Evolutionary conservation across 2,797 vertebrate genomes (phyloP).

Genomic region (Falco concolor): DNA sequence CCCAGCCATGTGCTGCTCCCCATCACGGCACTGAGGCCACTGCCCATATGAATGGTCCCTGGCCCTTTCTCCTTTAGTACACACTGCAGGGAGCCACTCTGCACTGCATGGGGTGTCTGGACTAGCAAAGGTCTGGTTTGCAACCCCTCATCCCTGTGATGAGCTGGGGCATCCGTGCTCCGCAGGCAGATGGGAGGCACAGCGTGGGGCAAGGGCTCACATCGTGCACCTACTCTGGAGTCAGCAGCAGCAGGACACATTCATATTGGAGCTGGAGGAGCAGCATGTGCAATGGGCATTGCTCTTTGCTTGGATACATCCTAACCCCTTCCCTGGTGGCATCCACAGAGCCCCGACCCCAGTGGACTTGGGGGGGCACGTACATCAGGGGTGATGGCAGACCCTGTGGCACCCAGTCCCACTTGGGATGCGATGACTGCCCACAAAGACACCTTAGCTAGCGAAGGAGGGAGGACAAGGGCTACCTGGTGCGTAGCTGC

Average conservation of each 20-base stretch:
- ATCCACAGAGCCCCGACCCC: not conserved
- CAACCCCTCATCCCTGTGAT: not conserved
- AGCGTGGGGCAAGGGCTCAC: not conserved
- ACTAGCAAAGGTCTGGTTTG: not conserved
- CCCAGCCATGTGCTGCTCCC: not conserved
- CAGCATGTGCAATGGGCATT: not conserved
- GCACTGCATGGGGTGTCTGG: not conserved
- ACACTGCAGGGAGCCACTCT: not conserved
- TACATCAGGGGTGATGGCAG: accelerated
- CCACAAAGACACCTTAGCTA: accelerated
- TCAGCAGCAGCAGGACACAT: not conserved
- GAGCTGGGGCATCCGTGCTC: not conserved
- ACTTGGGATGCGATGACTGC: not conserved
- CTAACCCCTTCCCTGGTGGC: not conserved
- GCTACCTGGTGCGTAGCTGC: accelerated
- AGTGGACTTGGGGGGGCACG: accelerated
- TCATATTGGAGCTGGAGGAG: not conserved
- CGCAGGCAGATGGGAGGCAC: not conserved
- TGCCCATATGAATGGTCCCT: not conserved
- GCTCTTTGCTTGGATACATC: not conserved
- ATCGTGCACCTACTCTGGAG: not conserved
- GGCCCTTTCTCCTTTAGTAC: not conserved
- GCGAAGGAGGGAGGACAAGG: not conserved
- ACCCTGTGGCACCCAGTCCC: not conserved
- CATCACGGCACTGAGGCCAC: accelerated